Base-by-base conservation (phyloP, 2,797 vertebrate genomes). In the Galaxias olidus region DNA sequence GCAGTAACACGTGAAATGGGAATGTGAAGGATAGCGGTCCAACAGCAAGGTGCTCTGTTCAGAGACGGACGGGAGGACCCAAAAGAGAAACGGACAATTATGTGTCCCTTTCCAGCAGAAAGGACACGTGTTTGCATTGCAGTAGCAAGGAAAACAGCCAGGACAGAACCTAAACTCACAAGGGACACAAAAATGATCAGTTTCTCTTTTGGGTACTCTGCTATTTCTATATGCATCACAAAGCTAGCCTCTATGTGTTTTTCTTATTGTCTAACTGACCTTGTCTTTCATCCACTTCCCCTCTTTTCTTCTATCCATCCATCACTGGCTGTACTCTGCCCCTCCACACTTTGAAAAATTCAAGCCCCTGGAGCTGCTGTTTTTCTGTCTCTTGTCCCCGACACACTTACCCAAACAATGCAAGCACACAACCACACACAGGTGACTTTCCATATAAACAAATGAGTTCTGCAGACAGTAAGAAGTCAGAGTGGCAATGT, bases 361-460 rank as follows among this genome's bases (percentile, higher is more conserved):
- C 45, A 61, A 11, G 13, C 15, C 56, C 19, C 13, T 14, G 60
- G 71, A 75, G 75, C 66, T 62, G 8, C 69, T 81, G 69, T 83
- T 69, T 82, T 86, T 82, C 79, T 65, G 74, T 65, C 80, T 78
- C 68, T 76, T 84, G 81, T 86, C 82, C 82, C 78, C 13, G 65
- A 61, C 42, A 53, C 69, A 66, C 18, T 1, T 51, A 65, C 20
- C 6, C 40, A 19, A 4, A 13, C 18, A 20, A 67, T 40, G 42
- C 30, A 42, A 53, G 64, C 68, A 71, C 45, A 40, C 60, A 18
- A 15, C 15, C 60, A 43, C 60, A 51, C n/a, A 9, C 20, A 15
- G 20, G 15, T 17, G 19, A 11, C 41, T 3, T 59, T 13, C 41
- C 1, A 14, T 19, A 8, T 14, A 57, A 66, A 58, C 56, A 50